Percentiles rank a stretch among this genome's conserved stretches.
Conservation (phyloP, 2,797 vertebrate genomes). For the Rhinichthys osculus region DNA sequence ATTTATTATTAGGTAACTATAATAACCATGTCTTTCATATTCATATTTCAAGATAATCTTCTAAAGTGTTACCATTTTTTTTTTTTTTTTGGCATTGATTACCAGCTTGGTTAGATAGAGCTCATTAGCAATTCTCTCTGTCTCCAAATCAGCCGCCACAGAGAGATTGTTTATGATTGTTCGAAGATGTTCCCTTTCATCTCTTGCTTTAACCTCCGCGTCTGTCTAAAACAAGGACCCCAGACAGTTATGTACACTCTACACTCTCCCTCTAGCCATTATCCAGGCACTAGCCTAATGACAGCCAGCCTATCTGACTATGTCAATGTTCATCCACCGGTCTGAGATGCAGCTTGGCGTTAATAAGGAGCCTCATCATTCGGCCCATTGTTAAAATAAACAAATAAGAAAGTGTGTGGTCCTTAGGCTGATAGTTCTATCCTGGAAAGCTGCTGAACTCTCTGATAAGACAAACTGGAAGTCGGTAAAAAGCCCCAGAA, state of each 20-base stretch:
- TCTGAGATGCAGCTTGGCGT: conserved; percentile 52
- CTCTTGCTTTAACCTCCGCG: not conserved
- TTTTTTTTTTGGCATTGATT: not conserved
- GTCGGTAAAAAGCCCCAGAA: conserved; percentile 4
- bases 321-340: conserved; percentile 63
- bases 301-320: conserved; percentile 63
- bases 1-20: not conserved
- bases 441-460: conserved; percentile 16
- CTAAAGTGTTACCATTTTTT: not conserved
- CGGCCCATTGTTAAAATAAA: conserved; percentile 48
- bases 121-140: not conserved
- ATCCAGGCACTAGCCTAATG: conserved; percentile 37
- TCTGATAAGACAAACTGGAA: conserved; percentile 12
- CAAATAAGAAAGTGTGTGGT: conserved; percentile 37
- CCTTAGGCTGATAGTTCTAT: conserved; percentile 22
- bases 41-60: not conserved
- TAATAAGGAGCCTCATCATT: conserved; percentile 65
- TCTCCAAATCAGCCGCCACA: not conserved
- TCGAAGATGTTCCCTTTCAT: conserved; percentile 23
- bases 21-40: not conserved
- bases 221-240: not conserved
- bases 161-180: conserved; percentile 1
- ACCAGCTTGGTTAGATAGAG: not conserved
- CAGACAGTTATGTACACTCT: conserved; percentile 16
- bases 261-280: not conserved